These are phyloP conservation scores for Craterocephalus amniculus DNA, from an alignment of 2,797 vertebrate genomes.

Conservation along the genomic window DNA sequence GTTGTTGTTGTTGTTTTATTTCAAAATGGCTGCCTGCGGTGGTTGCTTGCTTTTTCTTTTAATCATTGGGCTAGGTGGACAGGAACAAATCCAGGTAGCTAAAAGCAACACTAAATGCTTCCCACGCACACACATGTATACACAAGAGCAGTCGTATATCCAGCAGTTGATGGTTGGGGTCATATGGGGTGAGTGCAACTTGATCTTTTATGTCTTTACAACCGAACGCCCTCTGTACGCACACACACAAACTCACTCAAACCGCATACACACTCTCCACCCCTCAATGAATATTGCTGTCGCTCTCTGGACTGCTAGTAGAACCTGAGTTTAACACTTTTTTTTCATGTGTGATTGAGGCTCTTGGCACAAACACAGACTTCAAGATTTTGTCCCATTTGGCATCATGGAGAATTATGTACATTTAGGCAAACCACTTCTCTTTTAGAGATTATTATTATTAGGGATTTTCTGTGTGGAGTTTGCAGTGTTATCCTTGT, in stretches of 20 bases:
- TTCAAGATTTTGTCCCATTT: background rate
- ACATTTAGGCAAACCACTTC: background rate
- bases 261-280: constrained; percentile 34
- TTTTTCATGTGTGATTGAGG: background rate
- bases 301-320: constrained; percentile 58
- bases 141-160: constrained; percentile 33
- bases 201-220: constrained; percentile 59
- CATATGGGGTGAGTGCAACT: constrained; percentile 67
- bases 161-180: constrained; percentile 52
- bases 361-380: background rate
- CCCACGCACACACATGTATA: background rate
- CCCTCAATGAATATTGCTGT: constrained; percentile 54
- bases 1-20: constrained; percentile 10
- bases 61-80: constrained; percentile 21
- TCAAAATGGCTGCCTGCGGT: constrained; percentile 63
- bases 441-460: too few species aligned
- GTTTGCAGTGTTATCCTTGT: background rate
- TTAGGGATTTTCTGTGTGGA: background rate
- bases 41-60: constrained; percentile 22
- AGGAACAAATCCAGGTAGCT: background rate
- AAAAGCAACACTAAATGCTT: constrained; percentile 25
- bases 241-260: constrained; percentile 5
- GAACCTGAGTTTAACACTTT: constrained; percentile 51
- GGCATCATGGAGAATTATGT: background rate
- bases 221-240: constrained; percentile 15